Evolutionary conservation across 2,797 vertebrate species (phyloP).

Genomic region (Arremon brunneinucha): DNA sequence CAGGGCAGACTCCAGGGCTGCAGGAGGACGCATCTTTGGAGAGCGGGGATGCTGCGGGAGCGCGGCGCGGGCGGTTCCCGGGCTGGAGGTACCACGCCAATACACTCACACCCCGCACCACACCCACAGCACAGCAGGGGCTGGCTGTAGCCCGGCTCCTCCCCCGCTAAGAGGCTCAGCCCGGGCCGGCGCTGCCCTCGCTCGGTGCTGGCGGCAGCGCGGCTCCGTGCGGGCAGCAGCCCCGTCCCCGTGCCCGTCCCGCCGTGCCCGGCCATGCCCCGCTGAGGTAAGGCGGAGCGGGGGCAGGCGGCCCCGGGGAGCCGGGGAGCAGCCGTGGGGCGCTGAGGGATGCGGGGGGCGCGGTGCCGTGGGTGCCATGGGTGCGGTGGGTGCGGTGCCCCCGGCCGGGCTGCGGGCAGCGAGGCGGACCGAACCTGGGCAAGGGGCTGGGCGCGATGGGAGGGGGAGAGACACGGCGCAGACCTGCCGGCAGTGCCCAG

Average conservation of each 20-base stretch:
- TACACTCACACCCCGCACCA: not conserved
- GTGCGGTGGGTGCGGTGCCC: too few species aligned
- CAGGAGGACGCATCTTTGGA: not conserved
- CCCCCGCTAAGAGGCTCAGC: constrained; percentile 51
- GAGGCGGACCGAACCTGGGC: not conserved
- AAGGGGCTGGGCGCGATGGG: not conserved
- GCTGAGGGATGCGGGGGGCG: not conserved
- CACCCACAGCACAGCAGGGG: not conserved
- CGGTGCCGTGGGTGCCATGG: not conserved
- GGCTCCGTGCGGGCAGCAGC: not conserved
- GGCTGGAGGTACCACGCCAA: not conserved
- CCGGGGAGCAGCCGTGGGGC: not conserved
- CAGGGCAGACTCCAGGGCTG: not conserved
- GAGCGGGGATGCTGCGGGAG: not conserved
- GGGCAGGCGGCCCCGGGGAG: not conserved
- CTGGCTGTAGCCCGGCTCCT: constrained; percentile 35
- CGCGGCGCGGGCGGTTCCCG: accelerated
- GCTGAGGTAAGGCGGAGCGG: constrained; percentile 3
- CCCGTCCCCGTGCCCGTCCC: not conserved
- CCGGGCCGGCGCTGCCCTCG: constrained; percentile 18
- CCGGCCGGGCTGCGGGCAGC: not conserved
- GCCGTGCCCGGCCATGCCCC: not conserved
- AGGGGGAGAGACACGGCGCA: not conserved
- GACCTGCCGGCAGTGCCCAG: not conserved
- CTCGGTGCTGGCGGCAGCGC: not conserved